Evolutionary conservation across 92 coral and sea anemone genomes (phyloP), one percentile per base, ranked within the genome.

Genomic region (Bergia puertoricense): DNA sequence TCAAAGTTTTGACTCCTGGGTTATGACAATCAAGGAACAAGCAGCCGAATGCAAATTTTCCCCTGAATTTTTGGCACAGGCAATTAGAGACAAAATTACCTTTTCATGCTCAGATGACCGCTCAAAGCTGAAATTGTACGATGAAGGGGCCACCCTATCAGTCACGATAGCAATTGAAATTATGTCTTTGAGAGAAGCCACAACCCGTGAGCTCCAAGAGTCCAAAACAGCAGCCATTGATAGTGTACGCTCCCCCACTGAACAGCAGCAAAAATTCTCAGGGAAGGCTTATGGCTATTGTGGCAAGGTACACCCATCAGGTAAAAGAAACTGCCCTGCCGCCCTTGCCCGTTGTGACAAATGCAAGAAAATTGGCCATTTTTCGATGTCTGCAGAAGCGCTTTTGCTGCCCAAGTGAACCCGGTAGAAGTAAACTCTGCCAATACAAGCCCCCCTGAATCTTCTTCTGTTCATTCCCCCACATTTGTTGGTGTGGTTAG

Each of bases 181-280:
- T 75, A 45, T 89, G 6, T 89, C 91, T 67, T 62, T 82, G 72
- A 89, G 85, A 67, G 85, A 91, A 82, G 91, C 91, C 22, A 84
- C 88, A 71, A 91, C 88, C 65, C 91, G 80, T 80, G 90, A 88
- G 86, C 77, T 88, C 46, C 91, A 81, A 81, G 91, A 88, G 56
- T 73, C 86, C 57, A 88, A 88, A 57, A 81, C 91, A 1, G 74
- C 81, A 81, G 81, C 82, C 74, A 81, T 88, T 59, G 91, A 88
- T 69, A 72, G 81, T 41, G 81, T 88, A 71, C 77, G 45, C 37
- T 48, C 78, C 44, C 73, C 73, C 73, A 66, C 73, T n/a, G 30
- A 16, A 4, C 79, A 74, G 37, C 79, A 36, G 1, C 79, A 74
- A 74, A 74, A 5, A 74, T 15, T 74, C 3, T 38, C 79, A 74